A percentile compares a stretch with the other conserved stretches of the same genome.
Evolutionary conservation across 2,113 vertebrate genomes (phyloP).

Genomic region (Glaucidium brasilianum): DNA sequence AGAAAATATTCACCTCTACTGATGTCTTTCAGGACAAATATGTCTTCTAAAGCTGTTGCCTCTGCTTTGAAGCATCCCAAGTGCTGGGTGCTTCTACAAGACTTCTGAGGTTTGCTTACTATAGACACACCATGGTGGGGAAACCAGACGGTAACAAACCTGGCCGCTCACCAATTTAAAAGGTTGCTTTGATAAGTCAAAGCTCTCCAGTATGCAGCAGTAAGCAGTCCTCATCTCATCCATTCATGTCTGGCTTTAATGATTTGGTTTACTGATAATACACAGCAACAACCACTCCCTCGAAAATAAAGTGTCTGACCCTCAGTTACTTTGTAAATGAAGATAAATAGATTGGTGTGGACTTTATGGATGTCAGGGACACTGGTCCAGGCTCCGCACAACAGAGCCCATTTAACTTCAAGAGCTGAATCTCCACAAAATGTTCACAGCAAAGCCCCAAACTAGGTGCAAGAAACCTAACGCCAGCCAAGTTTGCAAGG

Average conservation of each 20-base stretch:
- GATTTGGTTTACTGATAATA: background rate
- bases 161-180: background rate
- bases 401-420: conserved; percentile 30
- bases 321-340: background rate
- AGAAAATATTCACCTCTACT: background rate
- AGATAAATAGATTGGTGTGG: background rate
- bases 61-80: background rate
- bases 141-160: background rate
- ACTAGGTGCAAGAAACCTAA: conserved; percentile 59
- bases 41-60: background rate
- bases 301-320: background rate
- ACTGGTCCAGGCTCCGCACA: background rate
- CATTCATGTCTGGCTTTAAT: background rate
- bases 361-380: background rate
- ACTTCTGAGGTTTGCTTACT: background rate
- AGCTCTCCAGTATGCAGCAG: background rate
- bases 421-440: conserved; percentile 28
- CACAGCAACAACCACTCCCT: background rate
- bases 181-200: background rate
- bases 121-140: background rate
- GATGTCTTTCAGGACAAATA: background rate
- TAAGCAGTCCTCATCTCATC: background rate
- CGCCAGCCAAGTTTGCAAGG: conserved; percentile 34
- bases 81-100: background rate
- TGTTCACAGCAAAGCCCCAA: conserved; percentile 51